A percentile compares a stretch with the other conserved stretches of the same genome.
Evolutionary conservation across 2,113 vertebrate genomes (phyloP).

Genomic region (Athene noctua): DNA sequence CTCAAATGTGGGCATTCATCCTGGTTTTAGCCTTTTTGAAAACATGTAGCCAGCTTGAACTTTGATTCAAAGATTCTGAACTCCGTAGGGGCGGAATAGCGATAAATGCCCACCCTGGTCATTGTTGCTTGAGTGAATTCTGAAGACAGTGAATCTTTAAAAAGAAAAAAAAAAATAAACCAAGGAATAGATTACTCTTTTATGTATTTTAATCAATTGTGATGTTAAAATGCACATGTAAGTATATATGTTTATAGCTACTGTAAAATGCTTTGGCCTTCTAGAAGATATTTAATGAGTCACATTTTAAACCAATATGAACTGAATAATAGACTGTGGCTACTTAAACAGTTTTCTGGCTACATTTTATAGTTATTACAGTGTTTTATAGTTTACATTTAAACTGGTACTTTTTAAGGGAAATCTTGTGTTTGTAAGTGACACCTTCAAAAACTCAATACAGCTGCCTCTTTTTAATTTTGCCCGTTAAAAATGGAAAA

Average conservation of each 20-base stretch:
- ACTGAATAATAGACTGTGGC: slow-evolving; percentile 67
- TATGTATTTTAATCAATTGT: slow-evolving; percentile 68
- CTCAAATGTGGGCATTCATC: slow-evolving; percentile 82
- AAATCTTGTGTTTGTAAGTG: slow-evolving; percentile 73
- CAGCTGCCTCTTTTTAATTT: slow-evolving; percentile 58
- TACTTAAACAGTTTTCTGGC: slow-evolving; percentile 74
- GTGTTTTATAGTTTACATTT: slow-evolving; percentile 81
- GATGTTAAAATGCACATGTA: slow-evolving; percentile 63
- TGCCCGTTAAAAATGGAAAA: slow-evolving; percentile 42
- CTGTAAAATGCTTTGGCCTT: slow-evolving; percentile 73
- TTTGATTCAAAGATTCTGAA: slow-evolving; percentile 69
- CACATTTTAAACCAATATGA: slow-evolving; percentile 70
- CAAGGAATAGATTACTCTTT: slow-evolving; percentile 67
- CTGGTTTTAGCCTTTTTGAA: slow-evolving; percentile 78
- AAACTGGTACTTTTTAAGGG: slow-evolving; percentile 79
- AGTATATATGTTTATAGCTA: slow-evolving; percentile 70
- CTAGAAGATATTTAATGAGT: slow-evolving; percentile 66
- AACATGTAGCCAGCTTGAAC: slow-evolving; percentile 77
- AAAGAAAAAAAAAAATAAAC: slow-evolving; percentile 51
- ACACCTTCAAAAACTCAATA: slow-evolving; percentile 65
- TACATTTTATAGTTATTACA: slow-evolving; percentile 74
- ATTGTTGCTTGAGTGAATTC: slow-evolving; percentile 72
- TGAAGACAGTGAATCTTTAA: slow-evolving; percentile 62
- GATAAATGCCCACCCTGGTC: slow-evolving; percentile 66
- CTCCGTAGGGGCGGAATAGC: slow-evolving; percentile 59